Evolutionary conservation across 2,888 invertebrate genomes (phyloP).

Genomic region (Metacarcinus magister): DNA sequence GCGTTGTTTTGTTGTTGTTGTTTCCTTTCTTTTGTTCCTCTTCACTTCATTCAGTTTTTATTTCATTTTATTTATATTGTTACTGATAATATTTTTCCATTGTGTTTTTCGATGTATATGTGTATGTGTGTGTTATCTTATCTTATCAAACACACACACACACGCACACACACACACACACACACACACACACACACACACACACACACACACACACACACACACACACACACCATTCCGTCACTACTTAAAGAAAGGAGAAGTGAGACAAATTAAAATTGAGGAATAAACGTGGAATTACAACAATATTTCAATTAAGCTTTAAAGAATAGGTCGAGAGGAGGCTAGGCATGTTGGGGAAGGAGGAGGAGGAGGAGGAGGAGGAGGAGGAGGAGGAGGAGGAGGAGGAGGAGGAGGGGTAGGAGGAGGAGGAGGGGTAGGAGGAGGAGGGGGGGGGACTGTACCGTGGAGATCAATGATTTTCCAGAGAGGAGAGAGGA

Average conservation of each 20-base stretch:
- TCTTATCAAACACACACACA: neutral
- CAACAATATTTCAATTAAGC: conserved; percentile 6
- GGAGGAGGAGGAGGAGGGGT: too few relatives aligned
- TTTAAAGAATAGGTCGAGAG: conserved; percentile 32
- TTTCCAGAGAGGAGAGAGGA: conserved; percentile 66
- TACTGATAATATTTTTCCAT: too few relatives aligned
- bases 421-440: too few relatives aligned
- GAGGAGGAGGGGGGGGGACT: too few relatives aligned
- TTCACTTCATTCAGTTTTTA: too few relatives aligned
- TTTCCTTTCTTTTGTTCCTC: too few relatives aligned
- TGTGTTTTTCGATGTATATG: neutral
- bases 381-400: neutral
- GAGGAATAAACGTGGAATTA: neutral
- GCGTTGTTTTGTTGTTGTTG: too few relatives aligned
- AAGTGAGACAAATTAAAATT: neutral
- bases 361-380: neutral
- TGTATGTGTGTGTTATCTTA: neutral
- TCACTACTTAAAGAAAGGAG: neutral
- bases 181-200: conserved; percentile 48
- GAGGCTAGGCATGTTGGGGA: neutral
- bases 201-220: neutral
- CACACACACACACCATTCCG: neutral
- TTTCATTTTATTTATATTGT: too few relatives aligned
- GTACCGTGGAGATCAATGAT: conserved; percentile 71
- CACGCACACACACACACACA: conserved; percentile 45